phyloP scores from a whole-genome alignment of 2,113 vertebrate genomes.

The Ciconia boyciana region DNA sequence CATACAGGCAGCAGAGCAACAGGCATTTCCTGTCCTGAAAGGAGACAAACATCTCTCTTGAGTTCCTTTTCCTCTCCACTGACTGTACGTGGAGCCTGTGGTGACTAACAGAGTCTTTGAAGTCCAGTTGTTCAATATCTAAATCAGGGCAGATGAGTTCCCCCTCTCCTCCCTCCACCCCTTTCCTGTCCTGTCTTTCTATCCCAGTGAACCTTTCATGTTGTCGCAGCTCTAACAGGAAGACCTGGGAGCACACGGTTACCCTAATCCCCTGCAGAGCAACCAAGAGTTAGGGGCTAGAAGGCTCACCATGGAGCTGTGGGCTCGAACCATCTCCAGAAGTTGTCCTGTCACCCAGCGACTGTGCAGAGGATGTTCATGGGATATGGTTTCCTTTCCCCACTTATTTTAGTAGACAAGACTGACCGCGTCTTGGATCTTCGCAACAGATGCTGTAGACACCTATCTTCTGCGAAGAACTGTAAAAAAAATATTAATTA shows the following conservation, averaged over 20 bases:
- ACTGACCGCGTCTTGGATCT: not conserved
- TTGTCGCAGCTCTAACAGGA: not conserved
- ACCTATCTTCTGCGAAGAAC: not conserved
- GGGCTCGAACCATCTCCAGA: not conserved
- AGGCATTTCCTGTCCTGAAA: slow-evolving; percentile 46
- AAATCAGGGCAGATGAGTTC: not conserved
- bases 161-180: not conserved
- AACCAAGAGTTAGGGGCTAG: not conserved
- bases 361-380: not conserved
- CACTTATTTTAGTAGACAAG: not conserved
- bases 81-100: not conserved
- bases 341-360: not conserved
- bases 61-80: not conserved
- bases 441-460: not conserved
- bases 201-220: not conserved
- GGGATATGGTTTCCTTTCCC: not conserved
- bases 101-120: not conserved
- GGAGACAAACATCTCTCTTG: not conserved
- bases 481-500: not conserved
- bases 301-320: not conserved
- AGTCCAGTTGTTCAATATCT: slow-evolving; percentile 27
- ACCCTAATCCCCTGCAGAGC: not conserved
- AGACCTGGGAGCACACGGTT: not conserved
- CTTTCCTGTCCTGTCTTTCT: not conserved
- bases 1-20: not conserved